These are phyloP conservation scores for Catocala fraxini DNA, from an alignment of 2,888 invertebrate genomes.

Conservation along the genomic window DNA sequence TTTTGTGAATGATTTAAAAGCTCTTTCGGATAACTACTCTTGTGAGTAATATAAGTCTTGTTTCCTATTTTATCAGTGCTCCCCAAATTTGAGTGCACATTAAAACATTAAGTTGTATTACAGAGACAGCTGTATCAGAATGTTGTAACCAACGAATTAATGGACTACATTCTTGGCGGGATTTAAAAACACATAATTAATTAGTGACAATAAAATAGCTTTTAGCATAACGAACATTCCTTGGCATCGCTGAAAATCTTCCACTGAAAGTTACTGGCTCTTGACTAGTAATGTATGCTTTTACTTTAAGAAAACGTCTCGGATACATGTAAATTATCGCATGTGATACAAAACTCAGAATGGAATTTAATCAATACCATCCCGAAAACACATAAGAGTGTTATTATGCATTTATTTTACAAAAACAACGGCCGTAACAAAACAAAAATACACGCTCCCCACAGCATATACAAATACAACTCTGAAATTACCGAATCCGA, in stretches of 20 bases:
- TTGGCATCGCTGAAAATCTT: slow-evolving; percentile 46
- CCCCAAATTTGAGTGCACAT: slow-evolving; percentile 87
- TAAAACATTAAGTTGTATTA: slow-evolving; percentile 79
- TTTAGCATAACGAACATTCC: slow-evolving; percentile 52
- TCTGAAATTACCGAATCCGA: slow-evolving; percentile 50
- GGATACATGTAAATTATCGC: slow-evolving; percentile 20
- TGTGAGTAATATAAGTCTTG: slow-evolving; percentile 88
- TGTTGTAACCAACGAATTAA: slow-evolving; percentile 59
- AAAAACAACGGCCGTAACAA: slow-evolving; percentile 12
- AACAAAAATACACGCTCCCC: slow-evolving; percentile 13
- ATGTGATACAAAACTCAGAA: slow-evolving; percentile 12
- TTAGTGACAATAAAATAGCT: slow-evolving; percentile 50
- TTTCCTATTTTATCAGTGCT: slow-evolving; percentile 87
- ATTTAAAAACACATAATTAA: slow-evolving; percentile 47
- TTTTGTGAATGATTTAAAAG: slow-evolving; percentile 88
- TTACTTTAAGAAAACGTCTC: slow-evolving; percentile 30
- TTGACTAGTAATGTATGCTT: slow-evolving; percentile 38
- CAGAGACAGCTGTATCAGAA: slow-evolving; percentile 52
- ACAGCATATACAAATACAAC: slow-evolving; percentile 31
- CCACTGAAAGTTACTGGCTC: slow-evolving; percentile 30
- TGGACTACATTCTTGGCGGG: slow-evolving; percentile 58
- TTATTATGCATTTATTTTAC: slow-evolving; percentile 5
- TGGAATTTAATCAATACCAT: slow-evolving; percentile 22
- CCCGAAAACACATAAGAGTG: neutral
- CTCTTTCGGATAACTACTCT: slow-evolving; percentile 88